Conservation (phyloP, 2,888 invertebrate species). For the Drosophila longiperda region DNA sequence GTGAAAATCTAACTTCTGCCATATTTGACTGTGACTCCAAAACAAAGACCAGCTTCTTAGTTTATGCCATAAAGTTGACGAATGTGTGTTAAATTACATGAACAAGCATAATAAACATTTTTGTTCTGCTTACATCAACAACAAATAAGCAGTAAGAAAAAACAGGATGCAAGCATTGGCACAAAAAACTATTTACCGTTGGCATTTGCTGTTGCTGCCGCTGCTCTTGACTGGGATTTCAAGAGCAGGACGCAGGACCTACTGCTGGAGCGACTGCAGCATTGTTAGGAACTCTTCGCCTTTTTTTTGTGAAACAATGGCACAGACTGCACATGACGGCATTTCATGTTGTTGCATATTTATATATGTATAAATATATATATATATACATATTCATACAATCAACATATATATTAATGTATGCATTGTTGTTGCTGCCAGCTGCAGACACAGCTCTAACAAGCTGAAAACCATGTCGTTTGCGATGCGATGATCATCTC, state of each 20-base stretch:
- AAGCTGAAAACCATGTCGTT: conserved; percentile 28
- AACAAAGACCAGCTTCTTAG: background rate
- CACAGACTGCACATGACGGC: conserved; percentile 69
- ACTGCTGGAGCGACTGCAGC: conserved; percentile 31
- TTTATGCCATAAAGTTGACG: conserved; percentile 29
- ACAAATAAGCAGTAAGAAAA: conserved; percentile 33
- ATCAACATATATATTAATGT: background rate
- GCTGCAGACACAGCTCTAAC: conserved; percentile 16
- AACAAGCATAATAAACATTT: conserved; percentile 52
- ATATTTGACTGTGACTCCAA: background rate
- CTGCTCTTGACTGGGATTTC: conserved; percentile 67
- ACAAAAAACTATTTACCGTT: conserved; percentile 25
- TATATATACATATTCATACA: background rate
- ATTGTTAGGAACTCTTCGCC: conserved; percentile 44
- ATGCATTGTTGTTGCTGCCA: conserved; percentile 31
- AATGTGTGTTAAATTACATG: conserved; percentile 61
- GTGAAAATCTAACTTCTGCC: background rate
- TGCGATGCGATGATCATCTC: conserved; percentile 49
- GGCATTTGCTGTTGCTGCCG: conserved; percentile 24
- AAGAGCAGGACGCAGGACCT: conserved; percentile 58
- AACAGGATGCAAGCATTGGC: conserved; percentile 10
- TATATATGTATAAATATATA: conserved; percentile 12
- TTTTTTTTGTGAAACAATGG: conserved; percentile 54
- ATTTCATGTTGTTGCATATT: conserved; percentile 44
- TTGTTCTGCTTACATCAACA: conserved; percentile 39